Conservation (phyloP, 1,140 invertebrate species). For the Eriosoma lanigerum region DNA sequence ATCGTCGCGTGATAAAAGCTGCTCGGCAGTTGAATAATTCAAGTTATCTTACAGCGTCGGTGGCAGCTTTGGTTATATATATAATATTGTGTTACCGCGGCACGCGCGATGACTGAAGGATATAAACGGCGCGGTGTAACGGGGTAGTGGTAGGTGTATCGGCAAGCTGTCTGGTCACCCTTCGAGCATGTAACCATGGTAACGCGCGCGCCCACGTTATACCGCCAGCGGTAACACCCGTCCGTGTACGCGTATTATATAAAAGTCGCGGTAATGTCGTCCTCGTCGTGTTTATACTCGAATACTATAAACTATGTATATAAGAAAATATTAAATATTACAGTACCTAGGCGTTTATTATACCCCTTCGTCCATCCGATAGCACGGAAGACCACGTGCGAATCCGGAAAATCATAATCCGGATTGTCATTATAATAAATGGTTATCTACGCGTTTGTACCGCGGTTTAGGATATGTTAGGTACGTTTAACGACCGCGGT, state of each 20-base stretch:
- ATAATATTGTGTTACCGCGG: not conserved
- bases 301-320: too few relatives aligned
- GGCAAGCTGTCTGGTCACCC: constrained; percentile 51
- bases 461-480: too few relatives aligned
- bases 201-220: constrained; percentile 18
- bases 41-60: not conserved
- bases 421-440: not conserved
- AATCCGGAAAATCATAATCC: constrained; percentile 6
- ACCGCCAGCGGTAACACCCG: constrained; percentile 23
- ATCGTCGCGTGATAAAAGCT: not conserved
- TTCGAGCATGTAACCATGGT: constrained; percentile 37
- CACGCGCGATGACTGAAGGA: not conserved
- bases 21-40: constrained; percentile 15
- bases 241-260: not conserved
- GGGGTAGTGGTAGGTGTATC: constrained; percentile 27
- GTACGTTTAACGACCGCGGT: too few relatives aligned
- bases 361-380: too few relatives aligned
- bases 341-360: too few relatives aligned
- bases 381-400: not conserved
- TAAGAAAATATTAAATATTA: too few relatives aligned
- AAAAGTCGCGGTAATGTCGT: not conserved
- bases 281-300: not conserved
- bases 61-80: not conserved
- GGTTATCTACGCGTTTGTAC: too few relatives aligned
- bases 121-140: not conserved